A percentile compares a stretch with the other conserved stretches of the same genome.
These are phyloP conservation scores for Bubalus kerabau DNA, from an alignment of 2,113 vertebrate species.

Conservation along the genomic window DNA sequence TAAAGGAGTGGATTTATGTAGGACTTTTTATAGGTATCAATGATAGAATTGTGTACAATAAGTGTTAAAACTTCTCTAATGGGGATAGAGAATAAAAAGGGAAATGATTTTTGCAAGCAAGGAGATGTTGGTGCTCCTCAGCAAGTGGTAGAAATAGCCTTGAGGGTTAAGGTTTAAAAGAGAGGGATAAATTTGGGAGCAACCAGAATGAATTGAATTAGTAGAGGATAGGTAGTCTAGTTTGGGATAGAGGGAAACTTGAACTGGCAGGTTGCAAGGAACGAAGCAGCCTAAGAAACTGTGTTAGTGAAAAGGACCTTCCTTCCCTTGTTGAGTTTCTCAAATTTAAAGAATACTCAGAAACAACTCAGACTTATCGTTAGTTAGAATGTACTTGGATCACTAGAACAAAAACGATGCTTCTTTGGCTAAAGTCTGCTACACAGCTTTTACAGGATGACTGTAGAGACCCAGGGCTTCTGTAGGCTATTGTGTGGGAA, in stretches of 20 bases:
- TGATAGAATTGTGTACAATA: neutral
- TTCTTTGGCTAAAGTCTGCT: neutral
- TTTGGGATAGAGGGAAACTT: neutral
- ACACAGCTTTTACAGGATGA: neutral
- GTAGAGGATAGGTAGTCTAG: neutral
- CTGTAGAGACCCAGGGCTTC: neutral
- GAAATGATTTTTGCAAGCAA: neutral
- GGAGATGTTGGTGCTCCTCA: neutral
- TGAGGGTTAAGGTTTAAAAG: neutral
- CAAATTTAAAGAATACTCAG: neutral
- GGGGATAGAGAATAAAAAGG: neutral
- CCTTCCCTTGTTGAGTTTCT: neutral
- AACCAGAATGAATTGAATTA: neutral
- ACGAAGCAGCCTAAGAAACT: neutral
- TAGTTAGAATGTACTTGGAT: neutral
- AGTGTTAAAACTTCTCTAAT: neutral
- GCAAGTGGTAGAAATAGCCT: neutral
- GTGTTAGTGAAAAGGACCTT: neutral
- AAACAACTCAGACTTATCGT: neutral
- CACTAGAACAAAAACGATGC: neutral
- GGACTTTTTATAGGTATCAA: neutral
- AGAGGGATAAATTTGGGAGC: neutral
- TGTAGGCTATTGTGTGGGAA: neutral
- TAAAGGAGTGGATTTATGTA: neutral
- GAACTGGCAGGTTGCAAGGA: neutral